Conservation (phyloP, 2,888 invertebrate genomes). For the Drosophila pegasa region DNA sequence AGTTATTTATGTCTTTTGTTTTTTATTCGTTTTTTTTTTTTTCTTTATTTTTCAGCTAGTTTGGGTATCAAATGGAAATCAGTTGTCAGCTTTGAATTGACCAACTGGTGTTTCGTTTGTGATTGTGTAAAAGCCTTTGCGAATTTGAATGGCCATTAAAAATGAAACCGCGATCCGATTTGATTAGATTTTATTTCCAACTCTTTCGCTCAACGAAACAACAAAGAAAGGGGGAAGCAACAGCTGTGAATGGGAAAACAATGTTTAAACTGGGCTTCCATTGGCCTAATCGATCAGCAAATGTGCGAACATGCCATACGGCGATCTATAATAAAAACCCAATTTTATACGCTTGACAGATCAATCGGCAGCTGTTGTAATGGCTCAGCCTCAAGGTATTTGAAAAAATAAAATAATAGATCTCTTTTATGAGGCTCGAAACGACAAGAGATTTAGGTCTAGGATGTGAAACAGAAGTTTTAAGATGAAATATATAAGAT, state of each 20-base stretch:
- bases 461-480: background rate
- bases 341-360: background rate
- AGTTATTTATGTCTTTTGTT: slow-evolving; percentile 5
- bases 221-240: slow-evolving; percentile 13
- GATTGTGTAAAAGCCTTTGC: slow-evolving; percentile 53
- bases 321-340: background rate
- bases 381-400: background rate
- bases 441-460: background rate
- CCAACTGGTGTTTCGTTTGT: slow-evolving; percentile 28
- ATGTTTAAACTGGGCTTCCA: slow-evolving; percentile 59
- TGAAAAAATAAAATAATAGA: background rate
- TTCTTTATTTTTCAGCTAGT: background rate
- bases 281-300: slow-evolving; percentile 51
- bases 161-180: slow-evolving; percentile 26
- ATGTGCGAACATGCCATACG: slow-evolving; percentile 19
- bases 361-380: background rate
- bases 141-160: slow-evolving; percentile 30
- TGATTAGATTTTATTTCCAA: background rate
- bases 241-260: slow-evolving; percentile 54
- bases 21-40: background rate
- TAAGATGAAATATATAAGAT: background rate
- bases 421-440: background rate
- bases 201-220: slow-evolving; percentile 11
- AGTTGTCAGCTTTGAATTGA: slow-evolving; percentile 36
- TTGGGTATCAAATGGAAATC: slow-evolving; percentile 25